These are phyloP conservation scores for Ginglymostoma cirratum DNA, from an alignment of 2,113 vertebrate genomes.

Conservation along the genomic window DNA sequence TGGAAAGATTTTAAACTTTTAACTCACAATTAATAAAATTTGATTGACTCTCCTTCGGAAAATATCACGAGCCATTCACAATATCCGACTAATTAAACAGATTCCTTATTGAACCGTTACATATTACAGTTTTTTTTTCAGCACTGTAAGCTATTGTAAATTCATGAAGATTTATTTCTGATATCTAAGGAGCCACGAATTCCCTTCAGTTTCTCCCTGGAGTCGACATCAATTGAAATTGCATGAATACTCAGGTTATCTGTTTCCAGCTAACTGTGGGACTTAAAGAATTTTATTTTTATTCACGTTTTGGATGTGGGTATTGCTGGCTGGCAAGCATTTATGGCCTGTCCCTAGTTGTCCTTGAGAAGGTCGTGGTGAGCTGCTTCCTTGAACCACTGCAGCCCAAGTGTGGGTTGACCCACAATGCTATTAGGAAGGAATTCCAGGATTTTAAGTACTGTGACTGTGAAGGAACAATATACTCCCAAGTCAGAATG, in stretches of 20 bases:
- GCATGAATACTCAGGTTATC: not conserved
- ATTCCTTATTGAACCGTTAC: not conserved
- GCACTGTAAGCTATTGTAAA: not conserved
- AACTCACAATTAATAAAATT: too few species aligned
- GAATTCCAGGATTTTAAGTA: too few species aligned
- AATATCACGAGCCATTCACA: not conserved
- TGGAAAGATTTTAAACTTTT: not conserved
- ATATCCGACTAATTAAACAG: not conserved
- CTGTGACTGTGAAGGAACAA: too few species aligned
- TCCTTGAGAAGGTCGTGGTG: too few species aligned
- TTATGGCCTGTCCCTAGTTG: too few species aligned
- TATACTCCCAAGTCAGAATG: too few species aligned
- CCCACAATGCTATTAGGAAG: too few species aligned
- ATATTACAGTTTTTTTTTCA: not conserved
- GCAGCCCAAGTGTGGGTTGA: too few species aligned
- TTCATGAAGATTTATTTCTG: not conserved
- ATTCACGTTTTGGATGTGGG: too few species aligned
- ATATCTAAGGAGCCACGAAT: not conserved
- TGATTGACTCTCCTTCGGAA: too few species aligned
- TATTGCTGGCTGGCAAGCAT: too few species aligned
- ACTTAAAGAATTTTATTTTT: not conserved
- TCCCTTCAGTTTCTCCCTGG: not conserved
- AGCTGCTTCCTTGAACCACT: too few species aligned
- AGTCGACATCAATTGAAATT: not conserved
- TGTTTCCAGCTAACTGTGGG: not conserved